Base-by-base conservation (phyloP, 2,113 vertebrate genomes). In the Leiothrix lutea region DNA sequence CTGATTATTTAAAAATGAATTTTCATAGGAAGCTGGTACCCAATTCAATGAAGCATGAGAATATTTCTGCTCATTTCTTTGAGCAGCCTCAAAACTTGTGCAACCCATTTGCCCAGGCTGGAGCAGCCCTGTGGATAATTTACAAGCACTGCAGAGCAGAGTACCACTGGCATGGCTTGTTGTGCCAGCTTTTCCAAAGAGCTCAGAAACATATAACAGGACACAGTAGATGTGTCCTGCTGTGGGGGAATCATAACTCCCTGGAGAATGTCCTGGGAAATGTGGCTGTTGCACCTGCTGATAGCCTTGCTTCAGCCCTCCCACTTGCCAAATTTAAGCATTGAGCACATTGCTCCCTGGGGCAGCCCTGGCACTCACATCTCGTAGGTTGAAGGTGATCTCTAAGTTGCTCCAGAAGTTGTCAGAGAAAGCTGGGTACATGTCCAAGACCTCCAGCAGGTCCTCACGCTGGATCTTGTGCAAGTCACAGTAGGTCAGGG, bases 361-460 rank as follows among this genome's bases (percentile, higher is more conserved):
- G 58, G 29, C 62, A 74, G 40, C 64, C 22, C 69, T 67, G 53
- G 66, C 74, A 98, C 99, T 99, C 98, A 99, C 99, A 94, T 99
- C 99, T 98, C 98, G 98, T 64, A 99, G 97, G 97, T 99, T 99
- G 97, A 99, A 99, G 62, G 99, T 99, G 98, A 99, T 99, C 96
- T 99, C 99, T 83, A 99, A 86, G 97, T 99, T 99, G 96, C 97
- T 98, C 99, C 99, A 99, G 97, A 99, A 99, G 90, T 97, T 97
- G 96, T 99, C 98, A 1, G 99, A 98, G 87, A 99, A 99, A 96
- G 99, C 98, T 2, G 99, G 99, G 90, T 99, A 99, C 99, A 99
- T 99, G 97, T 99, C 99, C 90, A 99, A 90, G 85, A 99, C 99
- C 88, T 99, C 99, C 83, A 99, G 98, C 87, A 99, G 98, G 97